Evolutionary conservation across 2,113 vertebrate genomes (phyloP).

Genomic region (Perca flavescens): DNA sequence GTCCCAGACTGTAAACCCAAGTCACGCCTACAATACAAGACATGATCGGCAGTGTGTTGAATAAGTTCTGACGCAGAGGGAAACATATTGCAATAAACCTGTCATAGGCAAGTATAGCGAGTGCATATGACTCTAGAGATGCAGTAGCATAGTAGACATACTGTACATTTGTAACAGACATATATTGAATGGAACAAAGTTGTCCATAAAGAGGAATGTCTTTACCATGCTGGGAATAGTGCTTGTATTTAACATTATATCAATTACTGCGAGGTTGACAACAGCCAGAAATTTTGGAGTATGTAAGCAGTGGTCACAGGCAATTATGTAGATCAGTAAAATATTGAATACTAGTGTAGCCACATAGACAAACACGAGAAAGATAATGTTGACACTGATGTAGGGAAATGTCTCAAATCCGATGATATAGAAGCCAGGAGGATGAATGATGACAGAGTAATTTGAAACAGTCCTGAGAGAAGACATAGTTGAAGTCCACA

Average conservation of each 20-base stretch:
- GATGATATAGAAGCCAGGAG: conserved; percentile 78
- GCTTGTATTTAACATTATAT: conserved; percentile 68
- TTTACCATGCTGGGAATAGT: conserved; percentile 79
- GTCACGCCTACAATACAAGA: conserved; percentile 49
- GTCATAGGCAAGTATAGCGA: conserved; percentile 79
- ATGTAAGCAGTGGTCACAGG: conserved; percentile 66
- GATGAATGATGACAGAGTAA: conserved; percentile 67
- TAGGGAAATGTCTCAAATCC: conserved; percentile 65
- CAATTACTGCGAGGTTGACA: conserved; percentile 75
- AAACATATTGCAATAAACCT: conserved; percentile 79
- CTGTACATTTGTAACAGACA: conserved; percentile 79
- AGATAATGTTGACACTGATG: conserved; percentile 72
- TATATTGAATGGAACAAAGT: conserved; percentile 72
- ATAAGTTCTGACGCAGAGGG: conserved; percentile 69
- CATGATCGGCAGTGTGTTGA: conserved; percentile 76
- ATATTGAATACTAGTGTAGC: conserved; percentile 71
- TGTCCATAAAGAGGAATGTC: conserved; percentile 65
- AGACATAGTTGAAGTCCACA: conserved; percentile 49
- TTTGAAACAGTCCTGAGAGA: conserved; percentile 40
- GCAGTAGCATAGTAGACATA: conserved; percentile 55
- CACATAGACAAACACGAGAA: conserved; percentile 69
- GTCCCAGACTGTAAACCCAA: conserved; percentile 42
- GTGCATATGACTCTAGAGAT: conserved; percentile 67
- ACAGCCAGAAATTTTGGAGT: conserved; percentile 79
- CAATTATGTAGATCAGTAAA: conserved; percentile 68